Conservation (phyloP, 2,888 invertebrate species). For the Nineta flava region DNA sequence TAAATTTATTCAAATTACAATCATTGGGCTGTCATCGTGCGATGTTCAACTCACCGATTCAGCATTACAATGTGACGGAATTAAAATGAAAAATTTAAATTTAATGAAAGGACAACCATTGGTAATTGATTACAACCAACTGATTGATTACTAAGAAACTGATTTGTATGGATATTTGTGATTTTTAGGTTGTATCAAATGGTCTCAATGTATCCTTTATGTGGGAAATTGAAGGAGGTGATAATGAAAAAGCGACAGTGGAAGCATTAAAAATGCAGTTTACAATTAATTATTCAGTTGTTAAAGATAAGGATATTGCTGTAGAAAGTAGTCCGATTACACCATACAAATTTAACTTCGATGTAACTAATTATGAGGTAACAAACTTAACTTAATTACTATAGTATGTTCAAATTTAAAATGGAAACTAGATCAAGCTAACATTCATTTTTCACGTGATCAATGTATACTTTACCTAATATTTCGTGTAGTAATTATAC, state of each 20-base stretch:
- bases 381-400: conserved; percentile 16
- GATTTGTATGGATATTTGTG: not conserved
- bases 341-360: conserved; percentile 53
- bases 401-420: no score
- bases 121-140: not conserved
- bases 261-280: conserved; percentile 41
- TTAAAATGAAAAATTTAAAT: conserved; percentile 4
- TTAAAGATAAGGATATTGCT: conserved; percentile 20
- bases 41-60: conserved; percentile 26
- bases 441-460: no score
- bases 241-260: conserved; percentile 26
- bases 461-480: no score
- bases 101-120: conserved; percentile 5
- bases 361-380: conserved; percentile 65
- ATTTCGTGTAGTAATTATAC: no score
- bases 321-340: conserved; percentile 19
- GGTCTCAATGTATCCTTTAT: conserved; percentile 65
- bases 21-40: conserved; percentile 37
- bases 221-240: conserved; percentile 48
- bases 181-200: conserved; percentile 45
- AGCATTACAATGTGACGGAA: conserved; percentile 14
- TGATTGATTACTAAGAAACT: conserved; percentile 1
- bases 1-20: conserved; percentile 70
- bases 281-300: conserved; percentile 37
- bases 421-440: no score